Evolutionary conservation across 2,113 vertebrate species (phyloP).

Genomic region (Mesembrinibis cayennensis): DNA sequence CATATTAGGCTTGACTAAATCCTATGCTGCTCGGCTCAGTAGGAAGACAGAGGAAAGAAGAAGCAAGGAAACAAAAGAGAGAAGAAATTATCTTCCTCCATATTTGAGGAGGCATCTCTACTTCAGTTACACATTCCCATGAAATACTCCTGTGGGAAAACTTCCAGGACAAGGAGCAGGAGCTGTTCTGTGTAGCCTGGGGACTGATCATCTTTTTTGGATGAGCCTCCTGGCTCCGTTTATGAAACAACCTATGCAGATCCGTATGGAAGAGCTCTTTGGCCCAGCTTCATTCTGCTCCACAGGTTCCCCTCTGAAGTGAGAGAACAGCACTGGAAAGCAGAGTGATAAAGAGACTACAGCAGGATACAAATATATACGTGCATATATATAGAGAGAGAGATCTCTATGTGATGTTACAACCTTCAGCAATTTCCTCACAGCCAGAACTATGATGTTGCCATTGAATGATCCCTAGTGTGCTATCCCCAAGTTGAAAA

Average conservation of each 20-base stretch:
- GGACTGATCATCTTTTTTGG: neutral
- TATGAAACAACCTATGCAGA: neutral
- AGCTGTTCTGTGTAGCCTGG: neutral
- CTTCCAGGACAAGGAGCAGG: neutral
- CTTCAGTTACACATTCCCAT: neutral
- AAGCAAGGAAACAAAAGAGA: neutral
- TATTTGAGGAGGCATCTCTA: neutral
- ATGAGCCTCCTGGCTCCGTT: rapidly evolving
- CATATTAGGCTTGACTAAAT: neutral
- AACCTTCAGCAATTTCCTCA: neutral
- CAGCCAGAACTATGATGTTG: neutral
- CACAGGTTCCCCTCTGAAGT: neutral
- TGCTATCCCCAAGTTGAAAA: neutral
- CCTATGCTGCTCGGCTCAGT: neutral
- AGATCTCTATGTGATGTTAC: rapidly evolving
- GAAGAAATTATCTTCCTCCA: neutral
- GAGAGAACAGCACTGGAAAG: neutral
- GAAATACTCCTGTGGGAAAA: neutral
- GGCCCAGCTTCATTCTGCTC: neutral
- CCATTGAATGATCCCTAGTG: neutral
- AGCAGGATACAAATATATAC: neutral
- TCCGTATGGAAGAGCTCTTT: neutral
- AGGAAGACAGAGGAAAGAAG: neutral
- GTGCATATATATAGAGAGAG: too few species aligned
- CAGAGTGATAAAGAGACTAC: neutral